Conservation (phyloP, 1,140 invertebrate species). For the Hyles euphorbiae region DNA sequence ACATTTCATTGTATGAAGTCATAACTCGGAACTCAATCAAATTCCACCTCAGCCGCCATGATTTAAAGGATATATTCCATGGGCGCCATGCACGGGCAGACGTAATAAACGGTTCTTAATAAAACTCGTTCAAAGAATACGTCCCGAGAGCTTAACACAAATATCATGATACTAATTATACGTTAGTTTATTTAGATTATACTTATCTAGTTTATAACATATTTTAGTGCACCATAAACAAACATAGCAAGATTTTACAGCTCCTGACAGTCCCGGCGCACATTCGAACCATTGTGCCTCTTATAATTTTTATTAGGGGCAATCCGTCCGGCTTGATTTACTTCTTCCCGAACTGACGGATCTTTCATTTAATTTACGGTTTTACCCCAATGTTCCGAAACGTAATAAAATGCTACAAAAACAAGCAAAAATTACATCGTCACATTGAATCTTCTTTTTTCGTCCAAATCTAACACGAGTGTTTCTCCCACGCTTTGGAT, state of each 20-base stretch:
- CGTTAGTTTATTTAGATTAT: conserved; percentile 70
- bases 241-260: conserved; percentile 72
- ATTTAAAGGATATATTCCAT: conserved; percentile 4
- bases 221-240: conserved; percentile 74
- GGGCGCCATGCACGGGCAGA: background rate
- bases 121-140: conserved; percentile 21
- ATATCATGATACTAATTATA: conserved; percentile 65
- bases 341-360: conserved; percentile 73
- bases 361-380: conserved; percentile 74
- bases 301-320: conserved; percentile 75
- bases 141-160: conserved; percentile 39
- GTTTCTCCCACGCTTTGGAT: too few species aligned
- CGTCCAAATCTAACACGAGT: conserved; percentile 5
- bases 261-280: conserved; percentile 63
- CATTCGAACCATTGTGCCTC: conserved; percentile 70
- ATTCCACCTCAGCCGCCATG: conserved; percentile 1
- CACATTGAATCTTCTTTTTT: conserved; percentile 20
- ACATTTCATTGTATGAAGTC: conserved; percentile 8
- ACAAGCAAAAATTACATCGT: conserved; percentile 65
- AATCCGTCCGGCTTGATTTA: conserved; percentile 74
- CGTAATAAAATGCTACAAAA: conserved; percentile 69
- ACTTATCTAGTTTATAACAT: conserved; percentile 74
- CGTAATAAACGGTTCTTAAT: conserved; percentile 31
- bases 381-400: conserved; percentile 60
- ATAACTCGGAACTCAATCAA: conserved; percentile 1